Evolutionary conservation across 2,797 vertebrate genomes (phyloP).

Genomic region (Microctenopoma lineatum): DNA sequence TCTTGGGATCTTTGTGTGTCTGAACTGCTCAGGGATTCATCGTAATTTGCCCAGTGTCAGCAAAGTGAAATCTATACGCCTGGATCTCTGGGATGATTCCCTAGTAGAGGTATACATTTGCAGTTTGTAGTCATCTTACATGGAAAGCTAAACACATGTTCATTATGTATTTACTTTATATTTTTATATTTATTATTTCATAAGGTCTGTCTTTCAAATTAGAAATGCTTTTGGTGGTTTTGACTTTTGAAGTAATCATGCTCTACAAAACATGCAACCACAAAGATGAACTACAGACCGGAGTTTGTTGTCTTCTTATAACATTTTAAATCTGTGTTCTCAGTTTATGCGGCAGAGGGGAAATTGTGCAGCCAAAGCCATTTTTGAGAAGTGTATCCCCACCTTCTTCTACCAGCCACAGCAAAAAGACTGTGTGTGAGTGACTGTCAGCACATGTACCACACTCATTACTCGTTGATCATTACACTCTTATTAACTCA

Average conservation of each 20-base stretch:
- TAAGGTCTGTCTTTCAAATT: not conserved
- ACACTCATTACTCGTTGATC: not conserved
- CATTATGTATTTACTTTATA: too few species aligned
- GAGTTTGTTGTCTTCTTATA: not conserved
- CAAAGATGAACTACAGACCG: not conserved
- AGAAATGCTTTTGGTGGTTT: not conserved
- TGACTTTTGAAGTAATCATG: too few species aligned
- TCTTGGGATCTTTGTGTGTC: constrained; percentile 90
- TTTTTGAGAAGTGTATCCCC: constrained; percentile 89
- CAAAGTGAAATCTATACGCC: constrained; percentile 89
- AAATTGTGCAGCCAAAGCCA: constrained; percentile 84
- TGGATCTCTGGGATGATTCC: constrained; percentile 90
- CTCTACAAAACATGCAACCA: not conserved
- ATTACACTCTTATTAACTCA: not conserved
- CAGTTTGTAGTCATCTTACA: not conserved
- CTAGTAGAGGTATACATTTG: constrained; percentile 84
- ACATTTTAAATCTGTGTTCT: constrained; percentile 44
- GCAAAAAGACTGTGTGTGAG: constrained; percentile 88
- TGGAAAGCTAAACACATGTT: not conserved
- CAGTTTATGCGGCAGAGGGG: constrained; percentile 89
- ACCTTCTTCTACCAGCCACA: constrained; percentile 88
- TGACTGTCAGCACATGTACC: constrained; percentile 33
- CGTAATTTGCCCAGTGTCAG: constrained; percentile 87
- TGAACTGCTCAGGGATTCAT: constrained; percentile 91
- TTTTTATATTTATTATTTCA: too few species aligned